Evolutionary conservation across 2,113 vertebrate species (phyloP), one percentile per base, ranked within the genome.

Genomic region (Passer montanus): DNA sequence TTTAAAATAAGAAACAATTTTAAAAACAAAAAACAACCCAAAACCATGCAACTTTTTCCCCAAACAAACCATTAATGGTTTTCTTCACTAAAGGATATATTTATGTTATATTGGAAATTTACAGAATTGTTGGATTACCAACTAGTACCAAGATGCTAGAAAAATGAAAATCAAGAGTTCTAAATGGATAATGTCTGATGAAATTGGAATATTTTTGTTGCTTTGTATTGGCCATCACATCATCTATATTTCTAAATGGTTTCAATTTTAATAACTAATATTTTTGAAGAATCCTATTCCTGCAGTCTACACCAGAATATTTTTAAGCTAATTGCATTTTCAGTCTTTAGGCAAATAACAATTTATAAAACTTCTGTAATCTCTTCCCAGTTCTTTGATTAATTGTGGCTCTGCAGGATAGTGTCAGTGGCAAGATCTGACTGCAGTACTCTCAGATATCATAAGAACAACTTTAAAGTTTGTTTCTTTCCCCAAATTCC

Each of bases 1-100:
- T 63, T 72, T n/a, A 63, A 78, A 88, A 75, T 10, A 49, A 52
- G 10, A 85, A 66, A 47, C 11, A 15, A 21, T 49, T 43, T 46
- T 4, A 31, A 28, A 37, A 66, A 16, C 6, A 50, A 47, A 13
- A 49, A 46, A 2, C 6, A 73, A 27, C 6, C 4, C 30, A 27
- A 72, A 82, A 5, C 4, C 4, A 50, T 18, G 58, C 6, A 59
- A 26, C 2, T 3, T 4, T 4, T 8, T 2, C 5, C 2, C 5
- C 28, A 44, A 37, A 4, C 10, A 90, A 82, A 19, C 2, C 6
- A n/a, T 19, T 83, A 49, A 46, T 5, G 1, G 2, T 58, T 89
- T 84, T 56, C 28, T 47, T 66, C 24, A 33, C 19, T 58, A 31
- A 81, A 69, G 19, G 13, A 70, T 41, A 39, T 3, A 52, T 60